A percentile compares a stretch with the other conserved stretches of the same genome.
Evolutionary conservation across 1,140 invertebrate genomes (phyloP).

Genomic region (Eriosoma lanigerum): DNA sequence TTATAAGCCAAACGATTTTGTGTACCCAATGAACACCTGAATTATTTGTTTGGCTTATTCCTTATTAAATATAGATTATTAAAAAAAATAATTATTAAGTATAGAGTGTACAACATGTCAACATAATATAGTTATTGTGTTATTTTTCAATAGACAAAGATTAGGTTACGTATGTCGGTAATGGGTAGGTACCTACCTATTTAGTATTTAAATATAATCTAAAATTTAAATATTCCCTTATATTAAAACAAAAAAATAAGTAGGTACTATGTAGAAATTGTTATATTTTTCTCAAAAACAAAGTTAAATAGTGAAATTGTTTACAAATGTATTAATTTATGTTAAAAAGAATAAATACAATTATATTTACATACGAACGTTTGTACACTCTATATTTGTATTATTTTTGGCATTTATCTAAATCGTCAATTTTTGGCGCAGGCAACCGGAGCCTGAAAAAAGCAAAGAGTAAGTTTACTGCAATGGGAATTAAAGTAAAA

Average conservation of each 20-base stretch:
- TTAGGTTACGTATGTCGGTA: no score
- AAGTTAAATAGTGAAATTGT: no score
- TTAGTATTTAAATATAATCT: background rate
- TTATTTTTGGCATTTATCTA: slow-evolving; percentile 40
- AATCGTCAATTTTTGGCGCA: slow-evolving; percentile 52
- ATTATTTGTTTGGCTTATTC: slow-evolving; percentile 41
- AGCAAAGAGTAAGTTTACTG: slow-evolving; percentile 55
- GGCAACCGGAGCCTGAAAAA: slow-evolving; percentile 55
- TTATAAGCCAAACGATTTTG: slow-evolving; percentile 39
- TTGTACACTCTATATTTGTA: slow-evolving; percentile 48
- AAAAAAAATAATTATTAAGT: no score
- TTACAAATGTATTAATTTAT: no score
- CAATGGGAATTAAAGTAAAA: slow-evolving; percentile 38
- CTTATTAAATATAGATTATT: background rate
- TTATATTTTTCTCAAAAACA: no score
- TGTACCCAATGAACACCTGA: slow-evolving; percentile 6
- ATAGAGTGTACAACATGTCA: slow-evolving; percentile 21
- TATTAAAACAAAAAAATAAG: no score
- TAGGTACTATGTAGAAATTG: no score
- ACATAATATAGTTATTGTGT: no score
- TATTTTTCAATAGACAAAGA: no score
- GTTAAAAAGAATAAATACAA: background rate
- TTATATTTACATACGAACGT: background rate
- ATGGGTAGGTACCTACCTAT: no score
- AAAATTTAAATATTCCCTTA: no score